Conservation (phyloP, 1,140 invertebrate species). For the Dendrolimus kikuchii region DNA sequence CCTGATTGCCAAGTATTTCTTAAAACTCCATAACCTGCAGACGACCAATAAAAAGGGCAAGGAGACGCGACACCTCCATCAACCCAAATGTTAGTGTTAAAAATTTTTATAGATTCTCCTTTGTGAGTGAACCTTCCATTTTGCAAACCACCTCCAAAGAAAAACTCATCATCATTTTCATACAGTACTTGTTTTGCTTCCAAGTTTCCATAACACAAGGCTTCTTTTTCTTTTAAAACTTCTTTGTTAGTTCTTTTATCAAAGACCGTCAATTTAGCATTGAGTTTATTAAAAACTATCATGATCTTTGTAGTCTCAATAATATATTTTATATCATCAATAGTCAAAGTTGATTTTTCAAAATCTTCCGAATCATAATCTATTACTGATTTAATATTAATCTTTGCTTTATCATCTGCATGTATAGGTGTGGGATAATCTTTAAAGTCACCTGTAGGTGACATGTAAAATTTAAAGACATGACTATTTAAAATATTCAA, state of each 20-base stretch:
- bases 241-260: conserved; percentile 40
- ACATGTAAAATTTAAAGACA: conserved; percentile 56
- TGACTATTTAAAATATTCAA: conserved; percentile 48
- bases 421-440: conserved; percentile 51
- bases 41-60: conserved; percentile 59
- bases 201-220: conserved; percentile 32
- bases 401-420: conserved; percentile 42
- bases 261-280: conserved; percentile 36
- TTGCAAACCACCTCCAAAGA: conserved; percentile 61
- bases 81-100: conserved; percentile 50
- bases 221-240: conserved; percentile 32
- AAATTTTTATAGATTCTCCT: conserved; percentile 46
- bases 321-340: conserved; percentile 25
- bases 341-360: conserved; percentile 30
- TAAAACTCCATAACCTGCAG: conserved; percentile 49
- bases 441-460: conserved; percentile 34
- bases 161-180: conserved; percentile 45
- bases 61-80: conserved; percentile 57
- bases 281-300: conserved; percentile 47
- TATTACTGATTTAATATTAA: conserved; percentile 31
- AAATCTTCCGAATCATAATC: conserved; percentile 42
- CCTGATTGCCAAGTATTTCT: conserved; percentile 57
- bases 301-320: conserved; percentile 39
- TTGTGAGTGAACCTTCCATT: conserved; percentile 60
- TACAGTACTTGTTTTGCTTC: conserved; percentile 30